Percentiles rank a stretch among this genome's conserved stretches.
These are phyloP conservation scores for Nematostella vectensis DNA, from an alignment of 92 coral and sea anemone genomes.

Conservation along the genomic window DNA sequence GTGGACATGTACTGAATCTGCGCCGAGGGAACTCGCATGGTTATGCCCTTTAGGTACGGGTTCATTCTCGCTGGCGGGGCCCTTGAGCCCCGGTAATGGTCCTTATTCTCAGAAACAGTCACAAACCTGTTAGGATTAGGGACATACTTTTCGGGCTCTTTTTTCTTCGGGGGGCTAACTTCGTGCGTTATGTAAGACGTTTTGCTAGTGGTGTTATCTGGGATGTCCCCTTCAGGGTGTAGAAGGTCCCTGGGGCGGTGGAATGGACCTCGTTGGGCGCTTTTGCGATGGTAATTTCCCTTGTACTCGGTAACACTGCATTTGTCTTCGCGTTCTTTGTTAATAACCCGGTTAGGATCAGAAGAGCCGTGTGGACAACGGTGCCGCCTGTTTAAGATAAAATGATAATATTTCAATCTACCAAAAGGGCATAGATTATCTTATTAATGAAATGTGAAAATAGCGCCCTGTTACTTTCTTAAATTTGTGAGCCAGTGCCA, in stretches of 20 bases:
- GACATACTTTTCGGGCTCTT: conserved; percentile 78
- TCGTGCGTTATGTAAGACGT: conserved; percentile 54
- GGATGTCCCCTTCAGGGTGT: conserved; percentile 46
- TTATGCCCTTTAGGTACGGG: conserved; percentile 75
- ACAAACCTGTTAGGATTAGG: conserved; percentile 89
- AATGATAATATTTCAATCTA: too few relatives aligned
- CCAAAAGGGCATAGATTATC: background rate
- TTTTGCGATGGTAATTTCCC: conserved; percentile 43
- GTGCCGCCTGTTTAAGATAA: conserved; percentile 71
- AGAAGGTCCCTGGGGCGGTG: conserved; percentile 76
- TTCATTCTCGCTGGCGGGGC: conserved; percentile 78
- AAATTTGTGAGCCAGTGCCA: background rate
- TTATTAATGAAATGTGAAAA: background rate
- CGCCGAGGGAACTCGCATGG: conserved; percentile 91
- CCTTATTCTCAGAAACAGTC: conserved; percentile 79
- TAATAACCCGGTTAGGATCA: conserved; percentile 73
- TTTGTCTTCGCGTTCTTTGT: conserved; percentile 59
- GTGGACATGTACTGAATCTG: conserved; percentile 75
- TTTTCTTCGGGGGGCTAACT: conserved; percentile 60
- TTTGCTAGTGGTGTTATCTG: conserved; percentile 70
- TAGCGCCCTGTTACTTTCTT: background rate
- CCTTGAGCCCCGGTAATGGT: conserved; percentile 60
- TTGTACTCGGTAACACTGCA: conserved; percentile 82
- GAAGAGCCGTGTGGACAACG: conserved; percentile 88
- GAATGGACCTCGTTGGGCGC: conserved; percentile 87